Percentiles rank a stretch among this genome's conserved stretches.
Evolutionary conservation across 2,888 invertebrate species (phyloP).

Genomic region (Villa cingulata): DNA sequence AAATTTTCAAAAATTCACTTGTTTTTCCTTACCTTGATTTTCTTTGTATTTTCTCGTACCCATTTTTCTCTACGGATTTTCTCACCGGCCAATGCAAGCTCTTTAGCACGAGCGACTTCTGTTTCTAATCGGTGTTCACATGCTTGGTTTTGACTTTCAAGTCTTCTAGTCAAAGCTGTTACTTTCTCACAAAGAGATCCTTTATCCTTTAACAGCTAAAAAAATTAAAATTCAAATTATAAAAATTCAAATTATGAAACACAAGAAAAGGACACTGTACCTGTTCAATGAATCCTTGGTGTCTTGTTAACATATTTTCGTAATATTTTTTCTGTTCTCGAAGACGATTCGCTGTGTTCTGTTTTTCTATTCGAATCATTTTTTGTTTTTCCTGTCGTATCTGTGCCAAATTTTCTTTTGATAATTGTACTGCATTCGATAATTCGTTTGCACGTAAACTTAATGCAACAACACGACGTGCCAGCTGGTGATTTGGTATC

Average conservation of each 20-base stretch:
- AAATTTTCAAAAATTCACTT: neutral
- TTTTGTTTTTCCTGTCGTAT: constrained; percentile 34
- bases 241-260: neutral
- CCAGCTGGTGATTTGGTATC: constrained; percentile 35
- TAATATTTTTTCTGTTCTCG: constrained; percentile 54
- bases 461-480: constrained; percentile 30
- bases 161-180: constrained; percentile 30
- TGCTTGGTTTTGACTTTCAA: constrained; percentile 44
- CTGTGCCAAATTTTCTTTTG: constrained; percentile 33
- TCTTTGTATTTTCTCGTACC: constrained; percentile 72
- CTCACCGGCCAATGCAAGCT: constrained; percentile 64
- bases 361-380: constrained; percentile 31
- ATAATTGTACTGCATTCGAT: constrained; percentile 33
- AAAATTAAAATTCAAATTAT: neutral
- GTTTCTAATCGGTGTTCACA: constrained; percentile 61
- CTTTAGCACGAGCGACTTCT: constrained; percentile 59
- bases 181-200: constrained; percentile 53
- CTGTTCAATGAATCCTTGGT: constrained; percentile 73
- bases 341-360: constrained; percentile 36
- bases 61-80: constrained; percentile 61
- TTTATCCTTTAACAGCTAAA: constrained; percentile 61
- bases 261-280: constrained; percentile 23
- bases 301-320: constrained; percentile 57
- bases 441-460: constrained; percentile 34
- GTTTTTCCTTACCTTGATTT: constrained; percentile 52